Evolutionary conservation across 2,888 invertebrate genomes (phyloP), one percentile per base, ranked within the genome.

Genomic region (Xestia xanthographa): DNA sequence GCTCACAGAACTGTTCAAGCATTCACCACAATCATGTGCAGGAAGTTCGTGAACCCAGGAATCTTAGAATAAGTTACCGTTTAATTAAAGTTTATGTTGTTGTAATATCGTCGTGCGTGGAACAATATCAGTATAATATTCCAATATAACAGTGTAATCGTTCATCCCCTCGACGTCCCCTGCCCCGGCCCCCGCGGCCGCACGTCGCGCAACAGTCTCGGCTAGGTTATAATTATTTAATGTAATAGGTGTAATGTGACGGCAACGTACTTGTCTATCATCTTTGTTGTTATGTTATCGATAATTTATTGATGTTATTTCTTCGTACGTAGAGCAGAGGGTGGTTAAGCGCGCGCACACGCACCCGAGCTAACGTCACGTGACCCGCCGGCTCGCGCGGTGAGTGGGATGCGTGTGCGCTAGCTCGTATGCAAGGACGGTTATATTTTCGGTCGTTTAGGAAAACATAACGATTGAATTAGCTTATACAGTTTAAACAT

Each of bases 401-500:
- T 58, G 48, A 38, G 22, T 20, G 43, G n/a, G 29, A 69, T 72
- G 79, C 83, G 77, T 81, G 83, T 77, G 72, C 83, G 89, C 85
- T 88, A 84, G 86, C 84, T 84, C 85, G 88, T 85, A 79, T 72
- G 82, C 82, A 85, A 78, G 81, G 81, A 80, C 77, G 83, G 84
- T 85, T 86, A 88, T 77, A 79, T 73, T 88, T 89, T 89, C 86
- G 85, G 84, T 79, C 74, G 80, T 82, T 83, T 77, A 78, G 67
- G 82, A 83, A 83, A 84, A 72, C 77, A 86, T 82, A 80, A 80
- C 75, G 81, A 88, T 86, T 87, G 80, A 87, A 89, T 89, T 93
- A 94, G 92, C 91, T 91, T 91, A 93, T 92, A 92, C 91, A 90
- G 90, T 92, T 90, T 89, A 93, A 92, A 95, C 95, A 95, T 95